Conservation (phyloP, 2,797 vertebrate genomes). For the Pteropus rufus region DNA sequence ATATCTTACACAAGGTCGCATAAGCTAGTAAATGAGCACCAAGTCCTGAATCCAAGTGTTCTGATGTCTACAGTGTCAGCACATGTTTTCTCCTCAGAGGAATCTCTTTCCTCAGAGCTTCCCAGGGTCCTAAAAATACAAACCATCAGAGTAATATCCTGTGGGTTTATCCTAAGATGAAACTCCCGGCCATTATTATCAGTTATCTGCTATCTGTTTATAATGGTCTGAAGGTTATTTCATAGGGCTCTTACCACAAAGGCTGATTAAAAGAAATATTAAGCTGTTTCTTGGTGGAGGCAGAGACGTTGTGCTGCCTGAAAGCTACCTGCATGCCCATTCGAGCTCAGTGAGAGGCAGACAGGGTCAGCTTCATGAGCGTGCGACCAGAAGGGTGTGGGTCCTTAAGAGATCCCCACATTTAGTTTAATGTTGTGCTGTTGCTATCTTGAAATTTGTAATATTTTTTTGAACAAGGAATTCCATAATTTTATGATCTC, state of each 20-base stretch:
- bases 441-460: not conserved
- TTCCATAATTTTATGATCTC: not conserved
- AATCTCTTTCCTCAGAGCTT: not conserved
- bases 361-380: not conserved
- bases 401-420: not conserved
- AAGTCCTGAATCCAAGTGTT: not conserved
- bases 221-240: not conserved
- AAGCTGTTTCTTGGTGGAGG: not conserved
- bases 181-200: not conserved
- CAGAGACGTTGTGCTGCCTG: not conserved
- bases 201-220: not conserved
- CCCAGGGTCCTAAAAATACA: not conserved
- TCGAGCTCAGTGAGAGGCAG: not conserved
- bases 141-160: not conserved
- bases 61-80: not conserved
- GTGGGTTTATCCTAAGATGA: not conserved
- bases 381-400: accelerated
- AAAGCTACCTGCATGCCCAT: not conserved
- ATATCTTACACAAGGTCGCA: not conserved
- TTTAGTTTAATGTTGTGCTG: not conserved
- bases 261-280: not conserved
- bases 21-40: not conserved
- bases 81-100: not conserved
- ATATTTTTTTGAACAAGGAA: not conserved
- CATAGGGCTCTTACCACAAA: not conserved